Percentiles rank a stretch among this genome's conserved stretches.
Conservation (phyloP, 2,888 invertebrate genomes). For the Aphodius granarius region DNA sequence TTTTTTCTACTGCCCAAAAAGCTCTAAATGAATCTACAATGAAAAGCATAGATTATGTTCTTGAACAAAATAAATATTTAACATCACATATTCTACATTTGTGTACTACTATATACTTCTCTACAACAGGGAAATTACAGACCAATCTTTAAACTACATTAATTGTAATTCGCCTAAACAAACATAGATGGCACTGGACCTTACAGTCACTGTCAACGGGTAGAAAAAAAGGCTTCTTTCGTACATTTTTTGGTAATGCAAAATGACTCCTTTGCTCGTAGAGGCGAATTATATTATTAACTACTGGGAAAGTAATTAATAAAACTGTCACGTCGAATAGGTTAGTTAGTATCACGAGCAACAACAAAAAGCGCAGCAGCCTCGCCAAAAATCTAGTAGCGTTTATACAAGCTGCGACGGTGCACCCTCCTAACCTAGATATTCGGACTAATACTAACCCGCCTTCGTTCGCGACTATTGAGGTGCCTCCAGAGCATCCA, state of each 20-base stretch:
- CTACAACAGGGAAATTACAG: too few species aligned
- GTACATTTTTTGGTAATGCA: too few species aligned
- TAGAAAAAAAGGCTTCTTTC: too few species aligned
- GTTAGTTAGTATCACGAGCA: not conserved
- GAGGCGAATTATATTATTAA: not conserved
- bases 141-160: too few species aligned
- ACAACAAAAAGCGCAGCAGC: too few species aligned
- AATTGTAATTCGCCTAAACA: too few species aligned
- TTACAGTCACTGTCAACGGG: too few species aligned
- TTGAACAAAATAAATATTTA: not conserved
- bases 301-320: not conserved
- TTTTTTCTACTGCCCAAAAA: not conserved
- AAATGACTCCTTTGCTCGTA: too few species aligned
- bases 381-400: too few species aligned
- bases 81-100: too few species aligned
- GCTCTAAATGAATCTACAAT: not conserved
- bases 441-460: conserved; percentile 24
- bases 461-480: conserved; percentile 36
- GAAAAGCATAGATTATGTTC: not conserved
- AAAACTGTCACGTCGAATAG: not conserved
- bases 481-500: conserved; percentile 52
- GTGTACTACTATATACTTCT: too few species aligned
- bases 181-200: too few species aligned
- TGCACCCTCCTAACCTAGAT: not conserved
- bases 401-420: not conserved